These are phyloP conservation scores for Erpobdella octoculata DNA, from an alignment of 2,888 invertebrate species.

Conservation along the genomic window DNA sequence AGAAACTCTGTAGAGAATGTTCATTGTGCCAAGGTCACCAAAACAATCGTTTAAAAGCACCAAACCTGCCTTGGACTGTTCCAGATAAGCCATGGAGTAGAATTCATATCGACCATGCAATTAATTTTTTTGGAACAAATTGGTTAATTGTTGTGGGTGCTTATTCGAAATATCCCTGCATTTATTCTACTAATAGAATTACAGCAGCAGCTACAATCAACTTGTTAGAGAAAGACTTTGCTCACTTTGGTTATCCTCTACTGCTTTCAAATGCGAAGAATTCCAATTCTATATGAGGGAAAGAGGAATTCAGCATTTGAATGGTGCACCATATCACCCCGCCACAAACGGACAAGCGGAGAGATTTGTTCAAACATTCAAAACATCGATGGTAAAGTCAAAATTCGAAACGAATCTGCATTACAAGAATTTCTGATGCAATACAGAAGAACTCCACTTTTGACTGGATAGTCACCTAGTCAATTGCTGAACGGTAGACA, in stretches of 20 bases:
- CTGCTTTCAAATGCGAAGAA: conserved; percentile 14
- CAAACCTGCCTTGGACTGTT: too few species aligned
- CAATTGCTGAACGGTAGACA: conserved; percentile 8
- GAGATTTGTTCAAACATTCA: conserved; percentile 14
- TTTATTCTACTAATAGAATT: not conserved
- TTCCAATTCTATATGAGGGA: not conserved
- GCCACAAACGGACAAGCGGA: conserved; percentile 19
- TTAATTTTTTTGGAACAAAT: too few species aligned
- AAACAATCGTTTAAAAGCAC: too few species aligned
- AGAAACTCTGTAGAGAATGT: too few species aligned
- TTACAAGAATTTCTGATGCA: conserved; percentile 12
- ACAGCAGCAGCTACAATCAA: not conserved
- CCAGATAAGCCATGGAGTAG: too few species aligned
- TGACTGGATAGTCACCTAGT: conserved; percentile 5
- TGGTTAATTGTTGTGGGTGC: conserved; percentile 9
- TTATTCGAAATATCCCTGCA: conserved; percentile 21
- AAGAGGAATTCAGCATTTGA: not conserved
- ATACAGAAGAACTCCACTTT: conserved; percentile 13
- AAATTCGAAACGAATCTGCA: not conserved
- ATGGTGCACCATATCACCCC: conserved; percentile 15
- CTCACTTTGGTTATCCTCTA: not conserved
- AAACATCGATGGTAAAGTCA: conserved; percentile 6
- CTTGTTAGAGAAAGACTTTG: conserved; percentile 5
- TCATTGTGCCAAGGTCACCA: too few species aligned
- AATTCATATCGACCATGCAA: too few species aligned